Evolutionary conservation across 2,113 vertebrate species (phyloP).

Genomic region (Sinocyclocheilus anshuiensis): DNA sequence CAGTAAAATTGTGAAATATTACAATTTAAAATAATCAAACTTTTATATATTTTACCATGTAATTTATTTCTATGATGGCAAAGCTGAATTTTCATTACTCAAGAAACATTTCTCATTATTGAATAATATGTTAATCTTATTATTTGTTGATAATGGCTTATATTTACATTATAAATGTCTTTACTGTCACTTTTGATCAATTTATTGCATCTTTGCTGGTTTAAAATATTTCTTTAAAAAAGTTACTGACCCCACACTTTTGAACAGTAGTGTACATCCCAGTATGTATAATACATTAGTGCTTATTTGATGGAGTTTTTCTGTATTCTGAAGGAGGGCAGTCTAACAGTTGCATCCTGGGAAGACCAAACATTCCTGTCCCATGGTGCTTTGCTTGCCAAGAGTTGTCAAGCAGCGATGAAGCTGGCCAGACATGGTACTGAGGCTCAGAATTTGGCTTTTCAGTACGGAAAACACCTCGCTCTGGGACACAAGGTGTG

Average conservation of each 20-base stretch:
- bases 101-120: neutral
- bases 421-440: constrained; percentile 87
- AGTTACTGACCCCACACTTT: too few species aligned
- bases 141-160: neutral
- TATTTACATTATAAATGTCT: neutral
- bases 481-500: constrained; percentile 91
- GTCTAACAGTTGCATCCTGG: constrained; percentile 80
- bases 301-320: neutral
- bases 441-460: constrained; percentile 85
- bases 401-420: constrained; percentile 97
- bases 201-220: too few species aligned
- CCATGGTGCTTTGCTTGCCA: constrained; percentile 91
- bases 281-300: neutral
- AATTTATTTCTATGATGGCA: neutral
- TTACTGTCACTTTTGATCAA: neutral
- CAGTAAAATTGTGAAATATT: neutral
- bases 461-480: constrained; percentile 93
- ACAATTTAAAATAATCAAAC: too few species aligned
- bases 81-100: neutral
- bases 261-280: too few species aligned
- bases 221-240: too few species aligned
- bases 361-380: constrained; percentile 90
- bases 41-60: neutral
- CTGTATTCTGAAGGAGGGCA: constrained; percentile 10
- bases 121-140: too few species aligned